A percentile compares a stretch with the other conserved stretches of the same genome.
Conservation (phyloP, 2,797 vertebrate species). For the Sylvia borin region DNA sequence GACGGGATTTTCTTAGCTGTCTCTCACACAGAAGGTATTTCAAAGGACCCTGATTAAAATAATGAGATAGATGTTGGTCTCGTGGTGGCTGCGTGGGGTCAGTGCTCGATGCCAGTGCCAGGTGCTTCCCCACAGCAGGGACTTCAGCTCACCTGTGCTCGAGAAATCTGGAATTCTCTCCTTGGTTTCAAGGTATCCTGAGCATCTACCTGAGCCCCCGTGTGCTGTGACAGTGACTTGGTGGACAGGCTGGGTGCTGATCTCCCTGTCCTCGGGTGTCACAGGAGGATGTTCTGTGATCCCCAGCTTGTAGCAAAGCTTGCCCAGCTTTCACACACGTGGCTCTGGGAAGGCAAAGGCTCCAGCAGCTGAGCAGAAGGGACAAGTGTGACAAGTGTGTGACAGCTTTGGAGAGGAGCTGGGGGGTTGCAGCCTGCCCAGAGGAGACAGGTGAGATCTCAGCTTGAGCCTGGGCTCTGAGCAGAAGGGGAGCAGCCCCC, state of each 20-base stretch:
- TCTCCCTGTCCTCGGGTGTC: neutral
- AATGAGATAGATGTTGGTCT: constrained; percentile 11
- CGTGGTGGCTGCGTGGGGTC: neutral
- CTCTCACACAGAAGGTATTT: constrained; percentile 24
- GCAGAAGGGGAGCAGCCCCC: neutral
- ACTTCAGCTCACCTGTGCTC: neutral
- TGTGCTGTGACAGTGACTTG: neutral
- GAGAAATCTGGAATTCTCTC: neutral
- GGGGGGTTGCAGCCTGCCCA: neutral
- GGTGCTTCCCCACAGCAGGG: neutral
- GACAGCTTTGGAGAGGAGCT: neutral
- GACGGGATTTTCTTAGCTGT: constrained; percentile 35
- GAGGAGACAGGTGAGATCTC: neutral
- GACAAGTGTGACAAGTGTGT: neutral
- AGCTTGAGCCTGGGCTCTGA: neutral
- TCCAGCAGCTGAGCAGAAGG: neutral
- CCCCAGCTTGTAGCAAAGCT: neutral
- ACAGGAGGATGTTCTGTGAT: neutral
- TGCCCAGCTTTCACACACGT: fast-evolving
- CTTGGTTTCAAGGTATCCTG: neutral
- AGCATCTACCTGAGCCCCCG: neutral
- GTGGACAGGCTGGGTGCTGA: neutral
- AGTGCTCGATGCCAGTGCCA: neutral
- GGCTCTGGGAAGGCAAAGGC: neutral
- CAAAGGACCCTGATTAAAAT: constrained; percentile 42